Evolutionary conservation across 2,797 vertebrate genomes (phyloP).

Genomic region (Pseudocheirus occidentalis): DNA sequence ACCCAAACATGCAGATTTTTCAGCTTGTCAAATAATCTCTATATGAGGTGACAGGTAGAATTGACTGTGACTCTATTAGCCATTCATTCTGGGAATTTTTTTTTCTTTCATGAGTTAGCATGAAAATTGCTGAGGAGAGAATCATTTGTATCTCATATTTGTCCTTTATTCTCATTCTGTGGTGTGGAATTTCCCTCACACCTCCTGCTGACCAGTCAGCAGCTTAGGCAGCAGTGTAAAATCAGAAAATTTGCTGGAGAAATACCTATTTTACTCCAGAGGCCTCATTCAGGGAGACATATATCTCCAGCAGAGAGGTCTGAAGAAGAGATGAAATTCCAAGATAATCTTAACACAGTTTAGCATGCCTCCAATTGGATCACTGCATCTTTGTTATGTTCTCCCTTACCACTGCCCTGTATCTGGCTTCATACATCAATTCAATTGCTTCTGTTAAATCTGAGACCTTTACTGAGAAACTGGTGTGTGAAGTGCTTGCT

Average conservation of each 20-base stretch:
- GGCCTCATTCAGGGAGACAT: not conserved
- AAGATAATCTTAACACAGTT: not conserved
- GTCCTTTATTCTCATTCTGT: constrained; percentile 57
- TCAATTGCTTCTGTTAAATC: not conserved
- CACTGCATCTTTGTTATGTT: not conserved
- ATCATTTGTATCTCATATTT: constrained; percentile 58
- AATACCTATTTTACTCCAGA: rapidly evolving
- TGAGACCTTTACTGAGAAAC: not conserved
- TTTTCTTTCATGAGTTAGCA: constrained; percentile 54
- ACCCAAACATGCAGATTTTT: constrained; percentile 68
- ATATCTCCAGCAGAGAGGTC: not conserved
- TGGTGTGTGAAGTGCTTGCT: not conserved
- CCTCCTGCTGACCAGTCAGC: constrained; percentile 60
- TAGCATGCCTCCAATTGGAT: not conserved
- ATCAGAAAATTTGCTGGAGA: constrained; percentile 61
- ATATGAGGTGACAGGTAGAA: constrained; percentile 59
- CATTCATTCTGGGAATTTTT: constrained; percentile 39
- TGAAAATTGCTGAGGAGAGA: constrained; percentile 60
- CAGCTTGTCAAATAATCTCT: constrained; percentile 43
- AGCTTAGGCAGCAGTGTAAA: constrained; percentile 44
- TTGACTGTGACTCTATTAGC: constrained; percentile 64
- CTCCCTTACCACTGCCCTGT: not conserved
- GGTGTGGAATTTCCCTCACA: constrained; percentile 65
- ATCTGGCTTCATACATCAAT: not conserved
- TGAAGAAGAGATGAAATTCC: not conserved